Conservation (phyloP, 2,888 invertebrate genomes). For the Mechanitis messenoides region DNA sequence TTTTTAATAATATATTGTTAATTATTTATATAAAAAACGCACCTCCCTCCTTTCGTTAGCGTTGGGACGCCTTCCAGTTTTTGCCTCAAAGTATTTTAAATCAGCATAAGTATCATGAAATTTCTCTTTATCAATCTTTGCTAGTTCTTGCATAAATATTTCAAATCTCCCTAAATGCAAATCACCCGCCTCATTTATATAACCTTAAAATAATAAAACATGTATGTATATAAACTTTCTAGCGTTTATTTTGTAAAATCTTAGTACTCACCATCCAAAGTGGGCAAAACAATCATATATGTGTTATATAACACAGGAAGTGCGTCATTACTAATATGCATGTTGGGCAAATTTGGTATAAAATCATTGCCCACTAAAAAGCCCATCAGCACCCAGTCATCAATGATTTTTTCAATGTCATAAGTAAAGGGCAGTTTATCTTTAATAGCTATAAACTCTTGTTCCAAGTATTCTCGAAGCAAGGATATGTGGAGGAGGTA, state of each 20-base stretch:
- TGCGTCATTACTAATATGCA: conserved; percentile 95
- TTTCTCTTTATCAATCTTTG: conserved; percentile 83
- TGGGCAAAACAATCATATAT: conserved; percentile 91
- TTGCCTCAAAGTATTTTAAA: conserved; percentile 87
- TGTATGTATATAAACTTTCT: neutral
- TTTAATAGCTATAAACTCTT: conserved; percentile 88
- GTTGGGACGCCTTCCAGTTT: conserved; percentile 80
- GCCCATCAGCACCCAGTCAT: conserved; percentile 99
- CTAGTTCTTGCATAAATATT: conserved; percentile 85
- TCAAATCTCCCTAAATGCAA: conserved; percentile 91
- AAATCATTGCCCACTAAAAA: conserved; percentile 99
- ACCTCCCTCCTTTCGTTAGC: conserved; percentile 61
- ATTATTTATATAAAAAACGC: neutral
- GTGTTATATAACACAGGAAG: conserved; percentile 90
- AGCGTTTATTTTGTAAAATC: neutral
- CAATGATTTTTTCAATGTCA: conserved; percentile 93
- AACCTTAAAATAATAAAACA: conserved; percentile 77
- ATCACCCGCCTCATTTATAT: conserved; percentile 93
- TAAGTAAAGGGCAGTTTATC: conserved; percentile 82
- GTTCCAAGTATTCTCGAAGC: conserved; percentile 92
- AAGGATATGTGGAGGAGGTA: conserved; percentile 94
- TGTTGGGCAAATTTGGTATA: conserved; percentile 95
- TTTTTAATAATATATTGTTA: neutral
- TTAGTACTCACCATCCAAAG: conserved; percentile 83
- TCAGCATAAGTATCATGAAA: conserved; percentile 88